Evolutionary conservation across 2,113 vertebrate genomes (phyloP), one percentile per base, ranked within the genome.

Genomic region (Gymnarchus niloticus): DNA sequence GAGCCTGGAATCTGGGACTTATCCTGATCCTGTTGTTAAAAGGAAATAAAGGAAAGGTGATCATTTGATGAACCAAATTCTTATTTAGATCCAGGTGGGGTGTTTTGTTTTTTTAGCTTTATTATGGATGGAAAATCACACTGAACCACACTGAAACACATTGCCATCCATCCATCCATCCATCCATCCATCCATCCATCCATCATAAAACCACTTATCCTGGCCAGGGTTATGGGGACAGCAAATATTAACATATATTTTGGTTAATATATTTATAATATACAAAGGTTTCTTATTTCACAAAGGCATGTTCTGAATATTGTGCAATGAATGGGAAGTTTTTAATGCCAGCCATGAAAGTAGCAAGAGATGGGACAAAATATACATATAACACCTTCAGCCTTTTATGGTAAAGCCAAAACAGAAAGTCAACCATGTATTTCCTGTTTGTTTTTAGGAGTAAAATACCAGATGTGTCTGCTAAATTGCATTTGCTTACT

Each of bases 11-110:
- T 59, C 41, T 77, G 56, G 69, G 86, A 85, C 84, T 88, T 88
- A 84, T 44, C 87, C 81, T 25, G 83, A 86, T 88, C 52, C 87
- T 87, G 85, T 86, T 88, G 89, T 91, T n/a, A 87, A 77, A 84
- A 88, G 81, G 46, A 89, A 73, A 84, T 86, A 88, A 91, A 89
- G 49, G n/a, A 87, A 85, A 88, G 90, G 88, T 86, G 25, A 87
- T 78, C 46, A 69, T 57, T 69, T 73, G 76, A 52, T 84, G 57
- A 83, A 80, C 69, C 10, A 25, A n/a, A 19, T 10, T 56, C 86
- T 87, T 89, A 89, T 87, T 89, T 87, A 83, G 56, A 90, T 69
- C 61, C 25, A 86, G 84, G 8, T 44, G 56, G 84, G 91, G 25
- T 59, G 25, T 59, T n/a, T 59, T 83, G 81, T 86, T 89, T 87